Evolutionary conservation across 2,113 vertebrate genomes (phyloP).

Genomic region (Orcinus orca): DNA sequence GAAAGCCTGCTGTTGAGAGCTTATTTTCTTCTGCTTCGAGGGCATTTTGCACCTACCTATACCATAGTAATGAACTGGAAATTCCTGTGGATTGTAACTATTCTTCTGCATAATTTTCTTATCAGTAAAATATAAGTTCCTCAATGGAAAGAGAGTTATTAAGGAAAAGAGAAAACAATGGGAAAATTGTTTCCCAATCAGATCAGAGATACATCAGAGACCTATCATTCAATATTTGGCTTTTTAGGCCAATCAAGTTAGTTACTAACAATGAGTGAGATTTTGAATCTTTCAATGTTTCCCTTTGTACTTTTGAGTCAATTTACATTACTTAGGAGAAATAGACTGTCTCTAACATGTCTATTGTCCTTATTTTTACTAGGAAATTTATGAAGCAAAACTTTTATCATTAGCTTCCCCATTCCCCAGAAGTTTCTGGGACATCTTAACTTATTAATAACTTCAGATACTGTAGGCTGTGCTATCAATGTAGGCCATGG

Average conservation of each 20-base stretch:
- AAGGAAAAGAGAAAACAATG: not conserved
- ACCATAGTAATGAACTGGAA: not conserved
- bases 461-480: not conserved
- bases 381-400: not conserved
- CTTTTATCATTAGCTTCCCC: not conserved
- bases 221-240: not conserved
- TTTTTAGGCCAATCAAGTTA: not conserved
- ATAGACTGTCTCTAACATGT: not conserved
- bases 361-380: not conserved
- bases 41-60: not conserved
- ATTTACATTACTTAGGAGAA: not conserved
- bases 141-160: not conserved
- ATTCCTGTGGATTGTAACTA: not conserved
- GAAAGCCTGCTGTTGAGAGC: not conserved
- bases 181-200: not conserved
- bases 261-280: not conserved
- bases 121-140: not conserved
- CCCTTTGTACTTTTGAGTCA: not conserved
- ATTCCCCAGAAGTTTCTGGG: not conserved
- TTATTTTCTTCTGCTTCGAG: not conserved
- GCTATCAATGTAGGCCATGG: not conserved
- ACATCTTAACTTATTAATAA: conserved; percentile 28
- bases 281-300: not conserved
- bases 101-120: not conserved
- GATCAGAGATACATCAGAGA: not conserved